A percentile compares a stretch with the other conserved stretches of the same genome.
Evolutionary conservation across 2,888 invertebrate genomes (phyloP).

Genomic region (Pristionchus exspectatus): DNA sequence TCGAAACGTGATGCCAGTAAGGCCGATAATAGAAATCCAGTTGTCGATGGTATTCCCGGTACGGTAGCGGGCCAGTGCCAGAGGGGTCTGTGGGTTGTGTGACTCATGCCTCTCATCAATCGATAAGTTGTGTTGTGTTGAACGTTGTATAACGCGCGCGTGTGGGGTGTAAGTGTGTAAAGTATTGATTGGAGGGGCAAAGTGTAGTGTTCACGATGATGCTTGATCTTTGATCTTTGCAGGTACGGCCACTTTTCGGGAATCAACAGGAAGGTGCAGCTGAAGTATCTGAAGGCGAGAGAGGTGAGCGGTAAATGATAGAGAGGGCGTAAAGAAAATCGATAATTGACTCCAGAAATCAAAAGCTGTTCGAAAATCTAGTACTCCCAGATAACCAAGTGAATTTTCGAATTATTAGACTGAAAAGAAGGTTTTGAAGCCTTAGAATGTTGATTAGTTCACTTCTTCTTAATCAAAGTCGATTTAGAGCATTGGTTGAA

Average conservation of each 20-base stretch:
- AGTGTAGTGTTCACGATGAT: neutral
- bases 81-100: neutral
- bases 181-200: neutral
- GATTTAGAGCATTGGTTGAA: too few relatives aligned
- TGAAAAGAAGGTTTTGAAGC: too few relatives aligned
- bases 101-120: slow-evolving; percentile 28
- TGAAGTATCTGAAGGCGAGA: slow-evolving; percentile 91
- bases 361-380: too few relatives aligned
- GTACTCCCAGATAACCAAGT: too few relatives aligned
- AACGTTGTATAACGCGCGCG: neutral
- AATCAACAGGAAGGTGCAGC: slow-evolving; percentile 98
- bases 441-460: too few relatives aligned
- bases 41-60: neutral
- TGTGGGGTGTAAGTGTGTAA: neutral
- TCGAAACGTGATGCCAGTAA: neutral
- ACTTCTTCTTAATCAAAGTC: too few relatives aligned
- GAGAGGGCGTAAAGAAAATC: too few relatives aligned
- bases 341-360: too few relatives aligned
- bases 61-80: slow-evolving; percentile 13
- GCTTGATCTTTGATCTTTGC: slow-evolving; percentile 26
- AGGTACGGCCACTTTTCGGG: slow-evolving; percentile 99
- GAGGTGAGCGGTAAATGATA: slow-evolving; percentile 57
- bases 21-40: neutral
- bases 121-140: slow-evolving; percentile 38
- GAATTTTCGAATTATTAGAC: neutral